Evolutionary conservation across 2,113 vertebrate genomes (phyloP), one percentile per base, ranked within the genome.

Genomic region (Cinclus cinclus): DNA sequence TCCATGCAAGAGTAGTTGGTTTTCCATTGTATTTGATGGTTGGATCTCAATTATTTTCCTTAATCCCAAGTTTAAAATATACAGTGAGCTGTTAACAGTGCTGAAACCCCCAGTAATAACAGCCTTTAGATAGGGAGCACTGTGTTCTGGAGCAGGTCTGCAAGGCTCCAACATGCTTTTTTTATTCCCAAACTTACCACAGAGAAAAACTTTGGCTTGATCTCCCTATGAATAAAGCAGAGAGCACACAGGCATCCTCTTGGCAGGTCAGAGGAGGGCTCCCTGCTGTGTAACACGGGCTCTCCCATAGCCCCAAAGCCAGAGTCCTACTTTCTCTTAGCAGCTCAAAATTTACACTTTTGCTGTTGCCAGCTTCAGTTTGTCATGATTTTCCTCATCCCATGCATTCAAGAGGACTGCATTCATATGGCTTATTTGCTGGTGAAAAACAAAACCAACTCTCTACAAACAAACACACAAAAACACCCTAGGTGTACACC

Each of bases 321-420:
- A 60, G 31, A 76, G 55, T 39, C 70, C 79, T 41, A 27, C 80
- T 83, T 68, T 67, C 39, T 47, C 44, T 89, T 58, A 80, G 65
- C 90, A 82, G 65, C 81, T 87, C 63, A 35, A 70, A 82, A 94
- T 89, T 84, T 67, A 71, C 82, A 77, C 63, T 76, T 94, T 55
- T 31, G 73, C 85, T 67, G 28, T 52, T 77, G 82, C 64, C 82
- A 82, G 2, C 58, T 65, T 50, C 44, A 73, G 20, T 56, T 95
- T 73, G 77, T 90, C 68, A 13, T 41, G 25, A 73, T 94, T 92
- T 88, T 11, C 84, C 28, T 21, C 4, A 58, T 41, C 84, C 35
- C 2, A 2, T 28, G 46, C 68, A 58, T 85, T 90, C 50, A 59
- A 11, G 35, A 87, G 30, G 49, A 62, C 42, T 1, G 10, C 65